These are phyloP conservation scores for Rhinophrynus dorsalis DNA, from an alignment of 2,797 vertebrate genomes.

Conservation along the genomic window DNA sequence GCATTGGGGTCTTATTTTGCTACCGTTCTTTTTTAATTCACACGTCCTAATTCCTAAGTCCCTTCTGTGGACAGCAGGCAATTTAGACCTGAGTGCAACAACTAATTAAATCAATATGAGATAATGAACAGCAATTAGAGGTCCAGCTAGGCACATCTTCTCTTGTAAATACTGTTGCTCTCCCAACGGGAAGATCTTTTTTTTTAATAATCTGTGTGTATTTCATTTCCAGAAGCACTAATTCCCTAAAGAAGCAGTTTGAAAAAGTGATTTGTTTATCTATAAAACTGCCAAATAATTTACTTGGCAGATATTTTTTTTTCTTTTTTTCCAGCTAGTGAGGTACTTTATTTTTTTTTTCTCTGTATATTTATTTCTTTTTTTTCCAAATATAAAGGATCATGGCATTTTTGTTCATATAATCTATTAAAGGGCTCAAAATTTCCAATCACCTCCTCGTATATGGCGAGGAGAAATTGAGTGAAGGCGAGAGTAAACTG, in stretches of 20 bases:
- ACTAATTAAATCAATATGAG: slow-evolving; percentile 99
- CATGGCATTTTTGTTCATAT: no score
- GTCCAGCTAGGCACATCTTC: slow-evolving; percentile 85
- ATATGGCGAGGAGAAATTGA: no score
- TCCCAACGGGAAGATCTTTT: slow-evolving; percentile 86
- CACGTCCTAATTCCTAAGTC: slow-evolving; percentile 55
- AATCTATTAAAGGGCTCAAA: no score
- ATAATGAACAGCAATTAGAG: slow-evolving; percentile 98
- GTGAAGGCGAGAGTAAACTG: no score
- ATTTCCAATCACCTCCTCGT: no score
- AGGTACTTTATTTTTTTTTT: rapidly evolving
- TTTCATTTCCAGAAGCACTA: slow-evolving; percentile 89
- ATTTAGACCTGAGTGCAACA: slow-evolving; percentile 84
- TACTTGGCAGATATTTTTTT: slow-evolving; percentile 65
- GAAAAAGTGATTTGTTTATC: slow-evolving; percentile 88
- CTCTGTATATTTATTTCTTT: no score
- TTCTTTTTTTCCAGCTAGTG: slow-evolving; percentile 56
- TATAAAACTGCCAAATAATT: slow-evolving; percentile 84
- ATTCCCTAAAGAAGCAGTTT: slow-evolving; percentile 91
- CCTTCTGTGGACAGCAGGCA: slow-evolving; percentile 82
- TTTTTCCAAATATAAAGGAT: no score
- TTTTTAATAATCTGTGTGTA: slow-evolving; percentile 93
- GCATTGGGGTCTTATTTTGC: not conserved
- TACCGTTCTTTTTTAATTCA: slow-evolving; percentile 54
- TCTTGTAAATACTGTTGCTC: slow-evolving; percentile 86